A percentile compares a stretch with the other conserved stretches of the same genome.
phyloP scores from a whole-genome alignment of 2,888 invertebrate species.

The Lithophane ornitopus region DNA sequence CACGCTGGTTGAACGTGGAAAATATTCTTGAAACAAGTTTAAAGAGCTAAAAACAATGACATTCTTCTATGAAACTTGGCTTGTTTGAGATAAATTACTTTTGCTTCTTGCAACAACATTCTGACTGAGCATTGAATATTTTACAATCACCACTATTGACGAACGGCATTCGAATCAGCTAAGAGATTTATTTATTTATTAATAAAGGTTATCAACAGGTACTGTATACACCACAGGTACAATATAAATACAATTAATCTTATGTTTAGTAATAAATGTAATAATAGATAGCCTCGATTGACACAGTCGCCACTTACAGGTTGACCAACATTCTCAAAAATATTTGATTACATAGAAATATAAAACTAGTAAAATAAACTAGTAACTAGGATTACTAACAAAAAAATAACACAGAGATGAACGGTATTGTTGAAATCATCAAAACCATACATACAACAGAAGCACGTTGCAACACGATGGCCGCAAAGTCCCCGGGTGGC shows the following conservation, averaged over 20 bases:
- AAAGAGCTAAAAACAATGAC: conserved; percentile 6
- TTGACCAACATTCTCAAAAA: not conserved
- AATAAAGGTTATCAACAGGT: not conserved
- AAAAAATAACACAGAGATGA: no score
- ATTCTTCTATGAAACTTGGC: conserved; percentile 7
- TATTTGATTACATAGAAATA: not conserved
- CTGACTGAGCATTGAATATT: not conserved
- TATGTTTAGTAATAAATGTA: not conserved
- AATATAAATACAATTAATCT: no score
- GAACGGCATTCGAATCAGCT: not conserved
- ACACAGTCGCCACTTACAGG: not conserved
- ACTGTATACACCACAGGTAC: not conserved
- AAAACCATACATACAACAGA: not conserved
- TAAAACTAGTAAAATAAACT: not conserved
- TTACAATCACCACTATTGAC: not conserved
- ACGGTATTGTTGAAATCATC: not conserved
- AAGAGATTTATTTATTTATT: not conserved
- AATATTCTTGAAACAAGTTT: conserved; percentile 10
- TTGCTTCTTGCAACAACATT: not conserved
- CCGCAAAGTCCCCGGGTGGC: not conserved
- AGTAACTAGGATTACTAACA: not conserved
- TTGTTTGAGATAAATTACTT: not conserved
- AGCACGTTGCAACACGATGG: not conserved
- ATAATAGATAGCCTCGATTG: not conserved
- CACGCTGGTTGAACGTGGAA: not conserved